Base-by-base conservation (phyloP, 2,888 invertebrate species). In the Yponomeuta sedellus region DNA sequence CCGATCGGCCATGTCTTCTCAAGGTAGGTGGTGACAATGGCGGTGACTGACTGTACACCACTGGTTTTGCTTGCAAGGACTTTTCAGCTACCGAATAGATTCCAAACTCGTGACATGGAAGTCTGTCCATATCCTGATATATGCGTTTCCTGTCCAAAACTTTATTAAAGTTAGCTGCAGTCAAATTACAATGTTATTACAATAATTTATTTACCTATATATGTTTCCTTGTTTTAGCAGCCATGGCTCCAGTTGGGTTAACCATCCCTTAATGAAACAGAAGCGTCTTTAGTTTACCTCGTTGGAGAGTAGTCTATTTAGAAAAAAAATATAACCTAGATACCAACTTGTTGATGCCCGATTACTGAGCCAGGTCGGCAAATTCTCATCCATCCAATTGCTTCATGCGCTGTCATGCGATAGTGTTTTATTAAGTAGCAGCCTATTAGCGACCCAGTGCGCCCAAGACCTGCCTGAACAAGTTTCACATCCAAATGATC, bases 321-420 rank as follows among this genome's bases (percentile, higher is more conserved):
- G 44, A 52, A 52, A 52, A 2, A 16, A 52, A 34, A 28, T 2
- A n/a, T n/a, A 8, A 12, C 44, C 10, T 44, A 44, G 12, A 1
- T 52, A 52, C 44, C 6, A 52, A 52, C 93, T 86, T 97, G 97
- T 79, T 97, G 97, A 67, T 95, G 95, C 16, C 97, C 97, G 75
- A 97, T 97, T 52, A 97, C 95, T 44, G 96, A 96, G 1, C 97
- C 97, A 0, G 97, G 97, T 70, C 97, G 92, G 80, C 97, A 97
- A 69, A 97, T 94, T 72, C 97, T 92, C 85, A 97, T 93, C 97
- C 97, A 98, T 2, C 95, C 96, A 72, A 97, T 97, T 8, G 95
- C 94, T 86, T 97, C 97, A 62, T 93, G 93, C 3, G 97, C 95
- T 0, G 96, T 94, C 91, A 97, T 94, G 64, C 93, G 91, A 77